phyloP scores from a whole-genome alignment of 2,797 vertebrate species.

The Tauraco hartlaubi region DNA sequence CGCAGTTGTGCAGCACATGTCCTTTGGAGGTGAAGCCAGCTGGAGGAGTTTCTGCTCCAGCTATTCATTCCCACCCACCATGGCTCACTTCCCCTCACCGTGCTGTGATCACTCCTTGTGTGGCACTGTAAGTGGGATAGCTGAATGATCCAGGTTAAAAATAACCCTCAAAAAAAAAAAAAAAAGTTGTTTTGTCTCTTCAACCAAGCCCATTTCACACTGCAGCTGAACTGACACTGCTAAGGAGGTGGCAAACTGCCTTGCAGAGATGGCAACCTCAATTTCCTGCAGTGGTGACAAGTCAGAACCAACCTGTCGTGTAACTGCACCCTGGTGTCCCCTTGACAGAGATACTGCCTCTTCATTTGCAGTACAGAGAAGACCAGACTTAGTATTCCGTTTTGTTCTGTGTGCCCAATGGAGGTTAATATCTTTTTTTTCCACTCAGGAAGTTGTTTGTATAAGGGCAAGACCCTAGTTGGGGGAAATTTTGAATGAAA shows the following conservation, averaged over 20 bases:
- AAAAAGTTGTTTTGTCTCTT: neutral
- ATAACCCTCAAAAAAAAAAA: neutral
- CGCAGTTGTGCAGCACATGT: neutral
- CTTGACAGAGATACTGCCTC: neutral
- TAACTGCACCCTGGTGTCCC: neutral
- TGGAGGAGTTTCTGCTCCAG: neutral
- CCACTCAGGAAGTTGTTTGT: neutral
- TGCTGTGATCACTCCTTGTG: neutral
- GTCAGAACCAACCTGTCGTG: neutral
- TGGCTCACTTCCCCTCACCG: neutral
- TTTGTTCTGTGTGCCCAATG: neutral
- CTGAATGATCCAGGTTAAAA: slow-evolving; percentile 3
- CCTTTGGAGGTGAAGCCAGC: neutral
- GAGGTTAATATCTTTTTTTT: neutral
- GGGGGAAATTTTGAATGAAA: neutral
- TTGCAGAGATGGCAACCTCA: neutral
- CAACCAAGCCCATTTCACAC: neutral
- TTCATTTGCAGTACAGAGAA: neutral
- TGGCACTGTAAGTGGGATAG: neutral
- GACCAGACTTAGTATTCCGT: neutral
- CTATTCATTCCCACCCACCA: neutral
- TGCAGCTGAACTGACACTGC: neutral
- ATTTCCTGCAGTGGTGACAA: neutral
- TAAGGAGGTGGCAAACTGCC: slow-evolving; percentile 23
- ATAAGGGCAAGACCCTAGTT: neutral